phyloP scores from a whole-genome alignment of 2,113 vertebrate species.

The Aphelocoma coerulescens region DNA sequence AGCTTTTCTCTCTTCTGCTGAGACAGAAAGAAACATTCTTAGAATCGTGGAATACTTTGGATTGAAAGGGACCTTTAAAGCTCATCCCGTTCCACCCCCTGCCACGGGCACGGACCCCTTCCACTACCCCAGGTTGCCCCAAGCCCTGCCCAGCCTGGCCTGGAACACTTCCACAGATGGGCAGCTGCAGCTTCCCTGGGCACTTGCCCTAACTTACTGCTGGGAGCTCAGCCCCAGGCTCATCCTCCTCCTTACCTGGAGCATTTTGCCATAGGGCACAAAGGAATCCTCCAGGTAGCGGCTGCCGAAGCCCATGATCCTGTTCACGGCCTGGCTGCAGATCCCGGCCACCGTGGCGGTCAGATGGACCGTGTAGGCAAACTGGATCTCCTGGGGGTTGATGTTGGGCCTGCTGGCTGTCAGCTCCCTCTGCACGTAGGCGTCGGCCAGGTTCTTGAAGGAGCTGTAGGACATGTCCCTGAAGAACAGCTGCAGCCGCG shows the following conservation, averaged over 20 bases:
- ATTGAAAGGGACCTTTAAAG: not conserved
- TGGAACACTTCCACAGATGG: not conserved
- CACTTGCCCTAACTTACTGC: not conserved
- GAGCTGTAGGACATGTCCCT: slow-evolving; percentile 77
- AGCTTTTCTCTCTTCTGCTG: not conserved
- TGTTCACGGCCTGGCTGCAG: slow-evolving; percentile 71
- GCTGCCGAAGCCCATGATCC: slow-evolving; percentile 81
- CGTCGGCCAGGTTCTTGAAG: slow-evolving; percentile 81
- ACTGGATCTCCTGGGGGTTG: slow-evolving; percentile 68
- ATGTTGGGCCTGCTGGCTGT: not conserved
- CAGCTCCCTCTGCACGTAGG: slow-evolving; percentile 68
- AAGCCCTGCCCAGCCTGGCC: not conserved
- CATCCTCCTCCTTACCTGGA: slow-evolving; percentile 42
- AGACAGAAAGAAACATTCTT: not conserved
- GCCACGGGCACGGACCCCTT: not conserved
- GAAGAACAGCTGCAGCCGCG: slow-evolving; percentile 72
- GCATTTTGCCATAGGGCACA: slow-evolving; percentile 49
- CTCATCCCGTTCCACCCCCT: not conserved
- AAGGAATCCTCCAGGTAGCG: slow-evolving; percentile 77
- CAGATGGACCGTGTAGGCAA: slow-evolving; percentile 80
- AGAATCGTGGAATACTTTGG: not conserved
- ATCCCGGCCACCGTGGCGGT: slow-evolving; percentile 75
- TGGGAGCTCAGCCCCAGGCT: not conserved
- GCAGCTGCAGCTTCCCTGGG: not conserved
- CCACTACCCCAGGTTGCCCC: not conserved